phyloP scores from a whole-genome alignment of 2,888 invertebrate genomes.

The Spodoptera picta region DNA sequence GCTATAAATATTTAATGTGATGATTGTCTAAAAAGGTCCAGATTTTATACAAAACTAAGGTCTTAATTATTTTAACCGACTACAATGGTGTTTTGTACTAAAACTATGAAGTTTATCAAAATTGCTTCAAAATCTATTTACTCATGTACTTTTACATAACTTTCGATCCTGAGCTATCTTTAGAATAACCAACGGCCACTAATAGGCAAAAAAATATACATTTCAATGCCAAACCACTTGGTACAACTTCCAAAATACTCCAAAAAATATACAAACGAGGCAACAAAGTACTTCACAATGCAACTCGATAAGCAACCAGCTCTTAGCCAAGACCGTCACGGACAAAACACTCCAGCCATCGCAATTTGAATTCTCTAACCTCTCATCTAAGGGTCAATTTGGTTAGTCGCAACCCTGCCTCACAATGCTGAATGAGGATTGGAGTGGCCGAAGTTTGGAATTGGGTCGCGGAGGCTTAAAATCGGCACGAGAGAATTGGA shows the following conservation, averaged over 20 bases:
- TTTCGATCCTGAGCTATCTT: too few relatives aligned
- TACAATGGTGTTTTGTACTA: too few relatives aligned
- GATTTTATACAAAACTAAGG: too few relatives aligned
- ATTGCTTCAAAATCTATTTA: too few relatives aligned
- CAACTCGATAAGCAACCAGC: constrained; percentile 57
- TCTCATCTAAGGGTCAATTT: constrained; percentile 53
- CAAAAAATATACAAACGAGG: constrained; percentile 25
- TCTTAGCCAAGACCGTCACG: constrained; percentile 58
- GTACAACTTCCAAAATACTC: constrained; percentile 2
- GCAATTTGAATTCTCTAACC: constrained; percentile 55
- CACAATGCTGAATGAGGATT: constrained; percentile 73
- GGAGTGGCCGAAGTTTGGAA: constrained; percentile 70
- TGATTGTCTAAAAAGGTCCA: too few relatives aligned
- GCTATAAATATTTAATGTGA: too few relatives aligned
- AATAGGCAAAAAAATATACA: background rate
- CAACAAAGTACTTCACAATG: constrained; percentile 40
- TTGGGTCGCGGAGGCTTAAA: constrained; percentile 71
- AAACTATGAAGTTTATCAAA: too few relatives aligned
- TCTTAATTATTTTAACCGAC: too few relatives aligned
- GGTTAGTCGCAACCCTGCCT: constrained; percentile 53
- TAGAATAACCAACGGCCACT: too few relatives aligned
- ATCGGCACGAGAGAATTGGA: constrained; percentile 50
- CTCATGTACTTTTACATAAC: too few relatives aligned
- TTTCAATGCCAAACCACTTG: background rate
- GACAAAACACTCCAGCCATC: constrained; percentile 51